These are phyloP conservation scores for Pterostichus madidus DNA, from an alignment of 2,888 invertebrate genomes.

Conservation along the genomic window DNA sequence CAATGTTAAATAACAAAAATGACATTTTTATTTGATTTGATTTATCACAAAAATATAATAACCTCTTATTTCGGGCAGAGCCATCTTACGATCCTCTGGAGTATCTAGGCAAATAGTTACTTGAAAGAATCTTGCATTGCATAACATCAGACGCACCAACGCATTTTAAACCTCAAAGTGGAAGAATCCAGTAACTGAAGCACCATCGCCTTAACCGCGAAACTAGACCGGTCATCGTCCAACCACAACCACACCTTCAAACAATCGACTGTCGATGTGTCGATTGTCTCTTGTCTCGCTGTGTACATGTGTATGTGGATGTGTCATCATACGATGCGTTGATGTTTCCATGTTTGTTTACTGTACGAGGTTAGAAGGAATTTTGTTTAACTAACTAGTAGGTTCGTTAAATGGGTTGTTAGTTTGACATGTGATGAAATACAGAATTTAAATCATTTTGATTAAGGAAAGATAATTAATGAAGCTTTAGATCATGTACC, in stretches of 20 bases:
- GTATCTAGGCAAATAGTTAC: too few species aligned
- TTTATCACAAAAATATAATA: too few species aligned
- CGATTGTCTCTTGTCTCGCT: conserved; percentile 27
- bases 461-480: conserved; percentile 47
- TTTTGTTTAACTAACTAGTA: conserved; percentile 32
- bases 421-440: conserved; percentile 25
- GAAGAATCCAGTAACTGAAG: background rate
- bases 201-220: conserved; percentile 11
- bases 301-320: conserved; percentile 17
- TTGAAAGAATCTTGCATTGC: too few species aligned
- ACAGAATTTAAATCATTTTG: conserved; percentile 43
- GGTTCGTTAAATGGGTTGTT: conserved; percentile 33
- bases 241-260: conserved; percentile 57
- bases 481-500: background rate
- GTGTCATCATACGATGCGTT: conserved; percentile 34
- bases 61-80: too few species aligned
- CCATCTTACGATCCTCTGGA: too few species aligned
- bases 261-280: conserved; percentile 46
- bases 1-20: too few species aligned
- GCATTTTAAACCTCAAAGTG: background rate
- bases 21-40: too few species aligned
- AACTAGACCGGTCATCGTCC: conserved; percentile 41
- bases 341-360: conserved; percentile 53
- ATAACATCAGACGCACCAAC: too few species aligned
- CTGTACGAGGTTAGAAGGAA: background rate